Evolutionary conservation across 2,113 vertebrate species (phyloP).

Genomic region (Gobio gobio): DNA sequence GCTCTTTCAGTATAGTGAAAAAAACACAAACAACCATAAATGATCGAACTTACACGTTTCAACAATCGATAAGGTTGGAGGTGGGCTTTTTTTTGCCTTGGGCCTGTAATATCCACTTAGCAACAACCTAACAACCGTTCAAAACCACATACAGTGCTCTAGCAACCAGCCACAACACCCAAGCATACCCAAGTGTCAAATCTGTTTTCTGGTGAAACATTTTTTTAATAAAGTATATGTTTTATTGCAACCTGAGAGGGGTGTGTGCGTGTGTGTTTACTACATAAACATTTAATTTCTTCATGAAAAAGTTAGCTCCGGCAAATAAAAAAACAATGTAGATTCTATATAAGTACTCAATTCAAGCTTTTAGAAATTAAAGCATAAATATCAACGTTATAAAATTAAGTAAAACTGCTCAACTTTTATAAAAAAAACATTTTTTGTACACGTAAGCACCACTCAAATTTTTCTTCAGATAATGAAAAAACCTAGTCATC

Average conservation of each 20-base stretch:
- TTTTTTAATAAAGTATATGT: too few relatives aligned
- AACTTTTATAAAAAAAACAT: too few relatives aligned
- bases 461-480: background rate
- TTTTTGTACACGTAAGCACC: slow-evolving; percentile 5
- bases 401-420: too few relatives aligned
- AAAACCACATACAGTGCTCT: background rate
- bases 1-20: background rate
- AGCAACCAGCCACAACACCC: background rate
- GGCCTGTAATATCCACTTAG: background rate
- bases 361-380: too few relatives aligned
- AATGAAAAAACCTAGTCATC: slow-evolving; percentile 2
- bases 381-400: too few relatives aligned
- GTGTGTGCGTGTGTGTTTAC: too few relatives aligned
- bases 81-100: background rate
- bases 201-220: too few relatives aligned
- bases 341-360: too few relatives aligned
- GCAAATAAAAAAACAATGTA: too few relatives aligned
- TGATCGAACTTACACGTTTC: background rate
- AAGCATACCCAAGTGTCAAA: background rate
- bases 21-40: background rate
- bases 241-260: too few relatives aligned
- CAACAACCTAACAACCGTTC: background rate
- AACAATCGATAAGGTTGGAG: background rate
- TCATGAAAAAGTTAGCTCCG: too few relatives aligned
- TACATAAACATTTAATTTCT: too few relatives aligned